phyloP scores from a whole-genome alignment of 2,797 vertebrate species.

The Lagodon rhomboides region DNA sequence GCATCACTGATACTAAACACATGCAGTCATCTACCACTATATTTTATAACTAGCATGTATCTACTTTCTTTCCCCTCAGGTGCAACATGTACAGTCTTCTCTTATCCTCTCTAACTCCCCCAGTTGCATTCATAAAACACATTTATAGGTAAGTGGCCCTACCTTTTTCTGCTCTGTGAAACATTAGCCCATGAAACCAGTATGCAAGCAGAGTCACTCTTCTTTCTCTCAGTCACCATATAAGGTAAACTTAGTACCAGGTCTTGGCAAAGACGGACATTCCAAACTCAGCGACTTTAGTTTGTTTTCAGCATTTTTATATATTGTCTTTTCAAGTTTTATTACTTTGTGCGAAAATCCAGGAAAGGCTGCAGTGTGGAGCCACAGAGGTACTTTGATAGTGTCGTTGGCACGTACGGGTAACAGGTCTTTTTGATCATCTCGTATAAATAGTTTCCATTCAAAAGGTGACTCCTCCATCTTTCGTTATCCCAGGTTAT shows the following conservation, averaged over 20 bases:
- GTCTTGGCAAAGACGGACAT: conserved; percentile 80
- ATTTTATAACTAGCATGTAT: conserved; percentile 47
- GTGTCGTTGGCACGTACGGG: conserved; percentile 70
- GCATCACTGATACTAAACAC: conserved; percentile 24
- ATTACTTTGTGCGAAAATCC: conserved; percentile 64
- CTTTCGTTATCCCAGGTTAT: conserved; percentile 86
- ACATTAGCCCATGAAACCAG: conserved; percentile 50
- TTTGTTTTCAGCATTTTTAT: conserved; percentile 67
- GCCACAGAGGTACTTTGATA: conserved; percentile 67
- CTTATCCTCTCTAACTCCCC: conserved; percentile 18
- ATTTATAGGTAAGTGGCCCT: conserved; percentile 35
- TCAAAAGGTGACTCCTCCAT: conserved; percentile 69
- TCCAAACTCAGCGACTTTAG: conserved; percentile 66
- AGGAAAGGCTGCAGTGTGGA: conserved; percentile 62
- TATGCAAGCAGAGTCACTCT: conserved; percentile 54
- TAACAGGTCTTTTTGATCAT: conserved; percentile 74
- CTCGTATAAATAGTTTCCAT: conserved; percentile 73
- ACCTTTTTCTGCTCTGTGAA: conserved; percentile 61
- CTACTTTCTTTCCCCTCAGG: conserved; percentile 25
- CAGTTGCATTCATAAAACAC: conserved; percentile 50
- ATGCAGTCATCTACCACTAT: conserved; percentile 45
- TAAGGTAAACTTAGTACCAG: conserved; percentile 73
- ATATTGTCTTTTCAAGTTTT: conserved; percentile 74
- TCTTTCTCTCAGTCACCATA: conserved; percentile 71
- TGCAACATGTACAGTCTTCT: conserved; percentile 40